A percentile compares a stretch with the other conserved stretches of the same genome.
Conservation (phyloP, 2,888 invertebrate genomes). For the Sceliomorpha sp. region DNA sequence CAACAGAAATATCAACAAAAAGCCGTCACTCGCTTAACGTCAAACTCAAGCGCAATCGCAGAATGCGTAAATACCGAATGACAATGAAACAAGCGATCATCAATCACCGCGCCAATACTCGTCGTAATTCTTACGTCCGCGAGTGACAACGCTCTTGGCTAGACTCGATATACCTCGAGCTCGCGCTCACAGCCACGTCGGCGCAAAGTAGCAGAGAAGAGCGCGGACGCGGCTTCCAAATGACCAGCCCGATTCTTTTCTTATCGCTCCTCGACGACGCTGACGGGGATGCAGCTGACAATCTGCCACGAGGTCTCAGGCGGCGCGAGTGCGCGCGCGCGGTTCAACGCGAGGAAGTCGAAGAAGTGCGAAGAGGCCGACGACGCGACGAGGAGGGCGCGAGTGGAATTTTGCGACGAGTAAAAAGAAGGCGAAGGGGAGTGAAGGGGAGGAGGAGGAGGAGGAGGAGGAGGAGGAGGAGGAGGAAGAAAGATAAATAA, state of each 20-base stretch:
- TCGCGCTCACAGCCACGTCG: no score
- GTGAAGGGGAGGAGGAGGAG: constrained; percentile 50
- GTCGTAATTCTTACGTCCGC: no score
- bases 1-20: no score
- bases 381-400: constrained; percentile 61
- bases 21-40: no score
- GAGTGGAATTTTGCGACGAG: constrained; percentile 57
- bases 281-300: constrained; percentile 55
- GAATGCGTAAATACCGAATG: no score
- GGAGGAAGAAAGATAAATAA: constrained; percentile 61
- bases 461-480: constrained; percentile 55
- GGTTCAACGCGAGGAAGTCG: constrained; percentile 61
- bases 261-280: constrained; percentile 42
- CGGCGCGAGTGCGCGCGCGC: no score
- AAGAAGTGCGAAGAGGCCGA: constrained; percentile 60
- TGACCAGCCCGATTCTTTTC: constrained; percentile 60
- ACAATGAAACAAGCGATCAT: no score
- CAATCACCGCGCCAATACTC: no score
- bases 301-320: constrained; percentile 65
- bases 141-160: no score
- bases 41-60: no score
- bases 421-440: constrained; percentile 8
- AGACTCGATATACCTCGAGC: no score
- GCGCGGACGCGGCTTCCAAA: constrained; percentile 53
- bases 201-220: constrained; percentile 51